Evolutionary conservation across 2,888 invertebrate species (phyloP).

Genomic region (Polydrusus cervinus): DNA sequence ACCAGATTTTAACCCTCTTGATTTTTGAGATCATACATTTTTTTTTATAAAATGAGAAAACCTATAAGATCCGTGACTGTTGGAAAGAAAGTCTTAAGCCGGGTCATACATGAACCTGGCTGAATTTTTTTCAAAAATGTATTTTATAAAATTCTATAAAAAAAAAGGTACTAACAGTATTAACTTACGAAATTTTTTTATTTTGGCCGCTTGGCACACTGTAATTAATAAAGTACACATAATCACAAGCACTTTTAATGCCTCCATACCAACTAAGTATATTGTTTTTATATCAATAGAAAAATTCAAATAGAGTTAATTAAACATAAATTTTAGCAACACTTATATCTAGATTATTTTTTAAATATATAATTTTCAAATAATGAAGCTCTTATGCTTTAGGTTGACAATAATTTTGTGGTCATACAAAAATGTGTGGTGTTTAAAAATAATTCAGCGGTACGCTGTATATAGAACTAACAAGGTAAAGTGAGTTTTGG

Average conservation of each 20-base stretch:
- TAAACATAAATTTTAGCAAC: no score
- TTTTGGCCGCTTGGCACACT: neutral
- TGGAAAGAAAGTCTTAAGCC: no score
- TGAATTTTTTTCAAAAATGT: no score
- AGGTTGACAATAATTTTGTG: slow-evolving; percentile 14
- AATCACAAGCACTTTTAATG: neutral
- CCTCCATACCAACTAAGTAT: neutral
- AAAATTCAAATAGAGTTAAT: neutral
- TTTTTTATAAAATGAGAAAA: no score
- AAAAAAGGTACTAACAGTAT: no score
- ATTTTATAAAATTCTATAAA: no score
- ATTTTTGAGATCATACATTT: no score
- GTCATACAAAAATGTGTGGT: slow-evolving; percentile 19
- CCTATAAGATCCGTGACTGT: no score
- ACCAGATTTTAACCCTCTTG: no score
- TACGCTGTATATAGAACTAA: slow-evolving; percentile 21
- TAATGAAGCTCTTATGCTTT: neutral
- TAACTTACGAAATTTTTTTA: slow-evolving; percentile 37
- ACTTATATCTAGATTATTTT: no score
- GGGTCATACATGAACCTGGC: neutral
- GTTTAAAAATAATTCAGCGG: slow-evolving; percentile 20
- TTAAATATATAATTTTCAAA: neutral
- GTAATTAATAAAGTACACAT: neutral
- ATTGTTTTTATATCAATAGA: neutral
- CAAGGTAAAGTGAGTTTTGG: slow-evolving; percentile 27